Evolutionary conservation across 2,888 invertebrate species (phyloP).

Genomic region (Ditula angustiorana): DNA sequence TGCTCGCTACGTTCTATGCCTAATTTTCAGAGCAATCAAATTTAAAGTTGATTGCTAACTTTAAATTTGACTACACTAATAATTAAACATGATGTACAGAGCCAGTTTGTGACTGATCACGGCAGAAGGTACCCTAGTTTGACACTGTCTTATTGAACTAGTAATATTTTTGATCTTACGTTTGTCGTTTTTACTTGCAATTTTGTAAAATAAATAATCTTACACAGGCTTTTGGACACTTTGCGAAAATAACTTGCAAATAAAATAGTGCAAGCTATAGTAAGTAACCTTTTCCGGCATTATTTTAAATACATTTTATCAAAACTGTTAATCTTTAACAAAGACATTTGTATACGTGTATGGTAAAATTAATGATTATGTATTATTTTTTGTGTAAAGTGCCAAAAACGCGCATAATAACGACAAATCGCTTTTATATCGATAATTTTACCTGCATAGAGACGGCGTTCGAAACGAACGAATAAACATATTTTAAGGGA

Average conservation of each 20-base stretch:
- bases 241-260: too few relatives aligned
- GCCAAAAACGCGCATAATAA: slow-evolving; percentile 6
- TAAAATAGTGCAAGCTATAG: too few relatives aligned
- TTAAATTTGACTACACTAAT: too few relatives aligned
- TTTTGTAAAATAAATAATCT: too few relatives aligned
- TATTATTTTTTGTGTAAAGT: too few relatives aligned
- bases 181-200: slow-evolving; percentile 14
- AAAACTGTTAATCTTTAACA: too few relatives aligned
- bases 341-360: neutral
- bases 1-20: too few relatives aligned
- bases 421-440: slow-evolving; percentile 15
- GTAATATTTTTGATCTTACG: slow-evolving; percentile 24
- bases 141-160: slow-evolving; percentile 63
- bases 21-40: too few relatives aligned
- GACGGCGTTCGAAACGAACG: slow-evolving; percentile 13
- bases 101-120: slow-evolving; percentile 18
- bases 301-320: too few relatives aligned
- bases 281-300: too few relatives aligned
- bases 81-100: neutral
- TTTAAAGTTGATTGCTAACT: too few relatives aligned
- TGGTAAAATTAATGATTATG: neutral
- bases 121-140: slow-evolving; percentile 64
- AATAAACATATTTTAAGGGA: neutral
- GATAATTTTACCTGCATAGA: neutral
- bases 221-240: too few relatives aligned